Base-by-base conservation (phyloP, 2,888 invertebrate genomes). In the Leptinotarsa haldemani region DNA sequence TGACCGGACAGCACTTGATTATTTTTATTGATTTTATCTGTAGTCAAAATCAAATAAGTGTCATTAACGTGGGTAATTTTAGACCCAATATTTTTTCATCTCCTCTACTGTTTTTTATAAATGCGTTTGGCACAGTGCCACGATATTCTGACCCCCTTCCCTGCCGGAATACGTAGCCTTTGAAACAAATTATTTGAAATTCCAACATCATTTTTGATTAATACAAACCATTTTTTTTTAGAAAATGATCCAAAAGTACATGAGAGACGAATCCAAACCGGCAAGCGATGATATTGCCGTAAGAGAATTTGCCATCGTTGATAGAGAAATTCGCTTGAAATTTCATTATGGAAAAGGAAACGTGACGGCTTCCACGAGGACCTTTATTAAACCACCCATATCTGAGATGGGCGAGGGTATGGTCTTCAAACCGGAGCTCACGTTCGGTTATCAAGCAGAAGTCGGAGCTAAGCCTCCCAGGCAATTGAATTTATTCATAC, bases 371-470 rank as follows among this genome's bases (percentile, higher is more conserved):
- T 89, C 91, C 15, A 93, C 90, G 0, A 89, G 93, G 56, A 89
- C 88, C 67, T 95, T 92, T 80, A 87, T 89, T 2, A 94, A 94
- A 82, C 94, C 95, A 0, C 90, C 92, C 5, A 86, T 91, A 70
- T 91, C 92, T 0, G 94, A 95, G 82, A 92, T 93, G 80, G 94
- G 93, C 0, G 91, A 93, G 5, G 90, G 71, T 15, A 63, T 74
- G 71, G 66, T 65, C 20, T 74, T 74, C 50, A 70, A 64, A 25
- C 91, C 92, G 1, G 89, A 91, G 4, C 89, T 92, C 76, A 92
- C 92, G 0, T 88, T 90, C 22, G 91, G 91, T 50, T 94, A 94
- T 82, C 90, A 92, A 81, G 94, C 94, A 0, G 92, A 94, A 80
- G 90, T 92, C 0, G 87, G 88, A 15, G 90, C 90, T 0, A 89